Evolutionary conservation across 2,113 vertebrate genomes (phyloP).

Genomic region (Charina bottae): DNA sequence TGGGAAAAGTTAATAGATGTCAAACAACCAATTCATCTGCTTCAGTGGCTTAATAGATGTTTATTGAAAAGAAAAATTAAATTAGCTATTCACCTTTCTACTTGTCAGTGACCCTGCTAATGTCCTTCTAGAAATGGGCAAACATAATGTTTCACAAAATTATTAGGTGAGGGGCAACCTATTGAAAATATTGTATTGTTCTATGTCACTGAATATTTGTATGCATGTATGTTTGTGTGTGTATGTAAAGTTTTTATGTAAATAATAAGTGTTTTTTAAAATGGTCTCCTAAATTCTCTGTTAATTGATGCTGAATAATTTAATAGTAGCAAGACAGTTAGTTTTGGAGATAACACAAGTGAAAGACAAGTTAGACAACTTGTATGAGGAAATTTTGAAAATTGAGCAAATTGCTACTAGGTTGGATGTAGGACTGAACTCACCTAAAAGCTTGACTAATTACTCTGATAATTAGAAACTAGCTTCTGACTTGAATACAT

Average conservation of each 20-base stretch:
- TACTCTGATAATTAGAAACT: background rate
- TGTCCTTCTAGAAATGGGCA: background rate
- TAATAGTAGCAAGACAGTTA: background rate
- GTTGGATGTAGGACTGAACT: conserved; percentile 23
- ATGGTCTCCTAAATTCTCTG: conserved; percentile 3
- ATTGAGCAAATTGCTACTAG: conserved; percentile 27
- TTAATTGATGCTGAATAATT: conserved; percentile 39
- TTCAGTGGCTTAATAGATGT: background rate
- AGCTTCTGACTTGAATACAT: conserved; percentile 10
- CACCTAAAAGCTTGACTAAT: conserved; percentile 39
- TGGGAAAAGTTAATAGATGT: background rate
- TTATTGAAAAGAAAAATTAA: conserved; percentile 18
- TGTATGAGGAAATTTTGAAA: conserved; percentile 51
- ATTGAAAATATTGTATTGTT: background rate
- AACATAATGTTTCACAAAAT: background rate
- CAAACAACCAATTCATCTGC: background rate
- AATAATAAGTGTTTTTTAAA: background rate
- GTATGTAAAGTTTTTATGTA: background rate
- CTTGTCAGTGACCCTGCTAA: background rate
- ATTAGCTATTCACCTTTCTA: background rate
- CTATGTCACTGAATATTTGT: background rate
- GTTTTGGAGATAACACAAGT: conserved; percentile 30
- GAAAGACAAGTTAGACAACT: conserved; percentile 33
- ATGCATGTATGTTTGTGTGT: background rate
- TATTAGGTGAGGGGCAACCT: background rate